These are phyloP conservation scores for Zosterops lateralis DNA, from an alignment of 2,113 vertebrate species.

Conservation along the genomic window DNA sequence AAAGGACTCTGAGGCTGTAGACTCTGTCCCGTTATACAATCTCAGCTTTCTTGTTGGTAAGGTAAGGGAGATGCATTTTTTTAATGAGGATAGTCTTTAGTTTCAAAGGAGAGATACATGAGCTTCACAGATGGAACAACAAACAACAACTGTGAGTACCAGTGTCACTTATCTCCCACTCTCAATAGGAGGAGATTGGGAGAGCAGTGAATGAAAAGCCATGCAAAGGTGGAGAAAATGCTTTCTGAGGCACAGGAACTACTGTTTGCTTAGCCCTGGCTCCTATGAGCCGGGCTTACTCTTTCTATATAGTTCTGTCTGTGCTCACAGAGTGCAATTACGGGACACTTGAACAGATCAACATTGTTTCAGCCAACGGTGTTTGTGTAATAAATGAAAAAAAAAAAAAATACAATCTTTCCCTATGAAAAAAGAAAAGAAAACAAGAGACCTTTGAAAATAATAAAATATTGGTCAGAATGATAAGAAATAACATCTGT, in stretches of 20 bases:
- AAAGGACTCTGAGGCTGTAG: conserved; percentile 68
- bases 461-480: not conserved
- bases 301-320: not conserved
- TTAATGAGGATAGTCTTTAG: conserved; percentile 46
- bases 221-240: not conserved
- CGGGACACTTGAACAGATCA: not conserved
- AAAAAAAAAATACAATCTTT: not conserved
- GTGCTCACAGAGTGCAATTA: not conserved
- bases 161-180: not conserved
- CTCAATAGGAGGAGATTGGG: not conserved
- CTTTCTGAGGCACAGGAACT: not conserved
- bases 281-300: not conserved
- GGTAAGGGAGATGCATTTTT: conserved; percentile 65
- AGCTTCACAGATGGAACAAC: conserved; percentile 47
- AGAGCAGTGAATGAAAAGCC: not conserved
- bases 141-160: conserved; percentile 65
- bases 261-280: not conserved
- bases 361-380: not conserved
- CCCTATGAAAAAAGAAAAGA: not conserved
- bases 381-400: not conserved
- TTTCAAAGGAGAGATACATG: conserved; percentile 47
- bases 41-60: conserved; percentile 72
- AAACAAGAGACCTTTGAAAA: not conserved
- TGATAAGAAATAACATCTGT: not conserved
- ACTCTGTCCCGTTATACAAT: conserved; percentile 64